Base-by-base conservation (phyloP, 2,888 invertebrate genomes). In the Melanargia galathea region DNA sequence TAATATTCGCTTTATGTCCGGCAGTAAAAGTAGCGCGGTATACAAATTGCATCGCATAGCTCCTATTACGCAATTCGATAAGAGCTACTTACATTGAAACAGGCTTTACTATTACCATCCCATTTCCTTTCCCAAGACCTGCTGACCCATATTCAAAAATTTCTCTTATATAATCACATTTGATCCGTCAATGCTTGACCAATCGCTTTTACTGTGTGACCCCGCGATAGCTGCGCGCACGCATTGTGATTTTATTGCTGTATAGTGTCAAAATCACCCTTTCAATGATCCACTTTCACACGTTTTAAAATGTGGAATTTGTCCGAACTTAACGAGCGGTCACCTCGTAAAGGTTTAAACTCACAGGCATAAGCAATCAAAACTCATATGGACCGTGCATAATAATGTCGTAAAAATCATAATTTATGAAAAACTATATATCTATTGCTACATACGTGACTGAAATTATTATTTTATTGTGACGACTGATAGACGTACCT, bases 351-450 rank as follows among this genome's bases (percentile, higher is more conserved):
- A 88, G 72, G 65, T 76, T 72, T 79, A 80, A 80, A 84, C 75
- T 78, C 75, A 76, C 78, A 79, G 72, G 70, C 73, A 68, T 46
- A 46, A 74, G 76, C 70, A 46, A 46, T 71, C 77, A 33, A 78
- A 73, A 69, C 75, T 71, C 74, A 70, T 76, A 78, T 75, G 70
- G 72, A 69, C 75, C 76, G 71, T 72, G 87, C 77, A 89, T 90
- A 88, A 87, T 87, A 85, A 82, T 82, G 82, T 83, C 86, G 87
- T 90, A 87, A 90, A 89, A 86, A 76, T 79, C 65, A 82, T 84
- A 83, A 84, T 85, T 86, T 66, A 83, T 82, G 76, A 75, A 69
- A 71, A 75, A 77, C 74, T 73, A 72, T 69, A 65, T n/a, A n/a
- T n/a, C n/a, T n/a, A n/a, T 55, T n/a, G 40, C 55, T 35, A 35